phyloP scores from a whole-genome alignment of 2,888 invertebrate genomes.

The Drosophila anomalata region DNA sequence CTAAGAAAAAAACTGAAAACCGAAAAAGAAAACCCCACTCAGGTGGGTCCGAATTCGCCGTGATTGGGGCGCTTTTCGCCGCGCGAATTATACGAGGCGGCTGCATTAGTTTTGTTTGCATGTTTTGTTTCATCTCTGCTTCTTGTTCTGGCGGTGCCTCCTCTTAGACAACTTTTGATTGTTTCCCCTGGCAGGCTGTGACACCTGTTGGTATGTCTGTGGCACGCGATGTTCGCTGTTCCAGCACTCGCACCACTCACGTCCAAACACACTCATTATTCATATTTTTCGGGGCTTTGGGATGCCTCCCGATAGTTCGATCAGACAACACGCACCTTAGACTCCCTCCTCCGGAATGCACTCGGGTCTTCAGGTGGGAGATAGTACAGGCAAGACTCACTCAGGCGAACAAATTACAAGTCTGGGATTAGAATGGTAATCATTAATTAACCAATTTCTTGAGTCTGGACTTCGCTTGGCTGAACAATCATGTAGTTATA shows the following conservation, averaged over 20 bases:
- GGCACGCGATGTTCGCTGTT: conserved; percentile 63
- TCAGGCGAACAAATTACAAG: background rate
- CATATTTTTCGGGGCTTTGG: conserved; percentile 13
- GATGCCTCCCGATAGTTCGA: conserved; percentile 21
- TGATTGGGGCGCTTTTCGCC: conserved; percentile 17
- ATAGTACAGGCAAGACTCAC: conserved; percentile 1
- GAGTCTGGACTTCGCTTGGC: background rate
- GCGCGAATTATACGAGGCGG: conserved; percentile 17
- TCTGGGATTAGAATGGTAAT: background rate
- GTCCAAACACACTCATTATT: conserved; percentile 22
- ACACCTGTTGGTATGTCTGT: conserved; percentile 68
- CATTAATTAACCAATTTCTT: background rate
- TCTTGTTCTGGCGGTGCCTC: conserved; percentile 30
- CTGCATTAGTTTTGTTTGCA: conserved; percentile 46
- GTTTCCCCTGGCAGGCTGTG: conserved; percentile 53
- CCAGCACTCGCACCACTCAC: conserved; percentile 34
- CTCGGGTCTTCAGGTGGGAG: background rate
- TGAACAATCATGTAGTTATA: background rate
- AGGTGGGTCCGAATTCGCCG: conserved; percentile 27
- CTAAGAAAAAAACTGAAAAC: conserved; percentile 22
- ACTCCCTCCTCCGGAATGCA: conserved; percentile 13
- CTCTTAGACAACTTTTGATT: conserved; percentile 53
- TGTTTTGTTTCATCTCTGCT: conserved; percentile 42
- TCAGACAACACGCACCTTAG: conserved; percentile 31
- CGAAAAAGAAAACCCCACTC: conserved; percentile 14